Base-by-base conservation (phyloP, 2,797 vertebrate species). In the Eutrigla gurnardus region DNA sequence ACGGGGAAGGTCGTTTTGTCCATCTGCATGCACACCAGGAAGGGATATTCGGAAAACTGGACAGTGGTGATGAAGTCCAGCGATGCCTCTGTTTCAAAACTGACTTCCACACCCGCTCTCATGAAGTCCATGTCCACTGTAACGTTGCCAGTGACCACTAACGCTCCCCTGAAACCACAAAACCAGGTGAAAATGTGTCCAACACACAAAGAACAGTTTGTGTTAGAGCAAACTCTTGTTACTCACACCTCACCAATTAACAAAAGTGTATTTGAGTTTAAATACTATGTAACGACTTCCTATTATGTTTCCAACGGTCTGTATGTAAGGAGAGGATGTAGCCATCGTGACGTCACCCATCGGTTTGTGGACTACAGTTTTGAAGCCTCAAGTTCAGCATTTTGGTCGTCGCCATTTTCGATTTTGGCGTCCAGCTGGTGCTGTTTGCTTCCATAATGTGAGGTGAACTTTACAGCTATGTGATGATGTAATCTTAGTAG, bases 1-100 rank as follows among this genome's bases (percentile, higher is more conserved):
- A 96, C 85, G 0, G 98, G 98, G 86, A 96, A 96, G 3, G 92
- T 95, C 0, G 93, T 89, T 91, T 94, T 98, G 81, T 98, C 98
- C 97, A 99, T 99, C 93, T 99, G 97, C 91, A 99, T 95, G 86
- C 98, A 99, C 40, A 99, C 96, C 70, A 99, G 91, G 95, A 99
- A 99, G 0, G 98, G 98, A 80, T 99, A 99, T 76, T 98, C 95
- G 0, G 98, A 99, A 93, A 99, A 99, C 89, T 99, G 96, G 69
- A 99, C 97, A 0, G 98, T 99, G 61, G 97, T 97, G 93, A 97
- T 94, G 81, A 99, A 97, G 86, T 98, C 96, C 53, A 99, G 87
- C 0, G 95, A 62, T 0, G 94, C 95, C 90, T 99, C 97, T 0
- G 91, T 91, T 91, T 98, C 97, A 7, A 95, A 90, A 80, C 95